Evolutionary conservation across 30 jellyfish, hydroid and myxozoan genomes (phyloP).

Genomic region (Mastigias papua): DNA sequence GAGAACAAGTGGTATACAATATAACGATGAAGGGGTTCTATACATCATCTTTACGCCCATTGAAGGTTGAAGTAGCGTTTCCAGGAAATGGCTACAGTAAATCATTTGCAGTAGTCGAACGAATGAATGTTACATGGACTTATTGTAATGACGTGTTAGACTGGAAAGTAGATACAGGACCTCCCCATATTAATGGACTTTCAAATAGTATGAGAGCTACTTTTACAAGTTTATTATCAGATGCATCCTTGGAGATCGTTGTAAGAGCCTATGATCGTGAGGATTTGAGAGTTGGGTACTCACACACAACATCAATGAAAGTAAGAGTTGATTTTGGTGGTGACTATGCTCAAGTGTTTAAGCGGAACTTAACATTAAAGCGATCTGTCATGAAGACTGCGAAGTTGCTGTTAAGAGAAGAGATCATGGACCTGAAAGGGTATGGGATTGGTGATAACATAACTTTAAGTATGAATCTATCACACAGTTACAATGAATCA

Average conservation of each 20-base stretch:
- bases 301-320: background rate
- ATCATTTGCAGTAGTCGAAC: constrained; percentile 17
- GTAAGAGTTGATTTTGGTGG: background rate
- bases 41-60: constrained; percentile 24
- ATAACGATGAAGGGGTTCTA: constrained; percentile 28
- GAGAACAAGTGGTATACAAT: background rate
- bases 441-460: background rate
- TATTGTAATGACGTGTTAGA: background rate
- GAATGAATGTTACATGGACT: background rate
- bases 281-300: constrained; percentile 1
- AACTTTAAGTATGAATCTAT: background rate
- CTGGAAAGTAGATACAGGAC: background rate
- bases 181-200: background rate
- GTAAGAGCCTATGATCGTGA: constrained; percentile 37
- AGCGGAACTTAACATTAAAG: background rate
- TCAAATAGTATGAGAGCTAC: background rate
- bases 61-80: background rate
- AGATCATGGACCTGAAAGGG: background rate
- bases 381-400: constrained; percentile 12
- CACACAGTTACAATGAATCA: background rate
- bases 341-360: background rate
- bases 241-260: constrained; percentile 24
- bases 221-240: constrained; percentile 15
- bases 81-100: constrained; percentile 2
- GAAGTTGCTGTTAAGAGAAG: background rate